Percentiles rank a stretch among this genome's conserved stretches.
Evolutionary conservation across 1,140 invertebrate genomes (phyloP).

Genomic region (Orius laevigatus): DNA sequence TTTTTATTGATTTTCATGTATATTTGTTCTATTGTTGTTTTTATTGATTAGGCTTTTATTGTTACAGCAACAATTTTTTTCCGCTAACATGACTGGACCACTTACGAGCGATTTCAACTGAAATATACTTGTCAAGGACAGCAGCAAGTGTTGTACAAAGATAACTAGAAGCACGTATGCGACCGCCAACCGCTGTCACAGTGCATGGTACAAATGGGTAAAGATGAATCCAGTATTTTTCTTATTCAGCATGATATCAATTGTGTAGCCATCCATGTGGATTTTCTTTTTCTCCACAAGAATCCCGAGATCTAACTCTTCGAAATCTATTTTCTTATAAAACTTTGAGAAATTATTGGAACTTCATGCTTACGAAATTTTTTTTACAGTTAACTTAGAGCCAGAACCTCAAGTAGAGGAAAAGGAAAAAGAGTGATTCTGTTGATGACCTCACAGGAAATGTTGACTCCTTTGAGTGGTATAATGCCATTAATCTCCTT

Average conservation of each 20-base stretch:
- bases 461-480: constrained; percentile 10
- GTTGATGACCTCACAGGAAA: constrained; percentile 47
- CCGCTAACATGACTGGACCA: constrained; percentile 83
- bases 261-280: not conserved
- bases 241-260: too few relatives aligned
- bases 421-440: constrained; percentile 47
- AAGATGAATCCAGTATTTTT: constrained; percentile 20
- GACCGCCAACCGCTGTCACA: constrained; percentile 72
- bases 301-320: not conserved
- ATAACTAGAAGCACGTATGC: constrained; percentile 62
- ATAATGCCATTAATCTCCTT: too few relatives aligned
- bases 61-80: constrained; percentile 77
- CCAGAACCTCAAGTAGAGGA: constrained; percentile 29
- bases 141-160: constrained; percentile 83
- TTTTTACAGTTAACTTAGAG: constrained; percentile 41
- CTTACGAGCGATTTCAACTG: constrained; percentile 84
- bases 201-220: constrained; percentile 78
- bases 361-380: too few relatives aligned
- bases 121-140: constrained; percentile 95
- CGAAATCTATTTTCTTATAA: not conserved
- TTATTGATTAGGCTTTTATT: too few relatives aligned
- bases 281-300: too few relatives aligned
- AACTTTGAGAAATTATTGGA: not conserved
- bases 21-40: too few relatives aligned
- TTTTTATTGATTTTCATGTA: too few relatives aligned